Evolutionary conservation across 2,888 invertebrate genomes (phyloP), one percentile per base, ranked within the genome.

Genomic region (Acanthococcus lagerstroemiae): DNA sequence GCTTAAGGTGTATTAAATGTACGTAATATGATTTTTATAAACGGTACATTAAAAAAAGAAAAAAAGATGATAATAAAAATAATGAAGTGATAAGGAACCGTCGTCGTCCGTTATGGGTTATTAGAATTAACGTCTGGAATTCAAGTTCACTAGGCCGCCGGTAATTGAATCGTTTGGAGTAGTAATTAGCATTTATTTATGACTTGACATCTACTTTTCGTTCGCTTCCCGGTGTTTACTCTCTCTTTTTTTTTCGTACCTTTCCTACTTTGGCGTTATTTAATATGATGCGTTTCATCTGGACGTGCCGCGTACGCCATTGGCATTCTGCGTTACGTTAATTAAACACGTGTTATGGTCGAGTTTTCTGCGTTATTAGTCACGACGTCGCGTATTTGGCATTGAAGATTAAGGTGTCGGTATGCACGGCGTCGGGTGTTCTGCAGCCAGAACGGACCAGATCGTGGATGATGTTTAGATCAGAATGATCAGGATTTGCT

Each of bases 111-210:
- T 63, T 63, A 63, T 63, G 63, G 63, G 30, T 63, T 63, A 63
- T 63, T 63, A 63, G 63, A 63, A 63, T 63, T 63, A 63, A 63
- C 63, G 30, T 54, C 44, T 63, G 63, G 50, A 27, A 37, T 37
- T 63, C 63, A 63, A 63, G 63, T 63, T 63, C 63, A 63, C 52
- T 63, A 63, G 63, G 63, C 63, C 63, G 63, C 19, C 30, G 30
- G 63, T 63, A 63, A 63, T 63, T 63, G 63, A 63, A 63, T 63
- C 63, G 63, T 63, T 63, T 63, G 54, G 50, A 63, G 50, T 63
- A 63, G 52, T 63, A 63, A 63, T 63, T 63, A 63, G 63, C 63
- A 63, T 63, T 52, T 54, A 63, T 63, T 63, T 55, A 55, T 30
- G 55, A 55, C 27, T 30, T 27, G 55, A 21, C 55, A 21, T 27